phyloP scores from a whole-genome alignment of 2,797 vertebrate species.

The Catamblyrhynchus diadema region DNA sequence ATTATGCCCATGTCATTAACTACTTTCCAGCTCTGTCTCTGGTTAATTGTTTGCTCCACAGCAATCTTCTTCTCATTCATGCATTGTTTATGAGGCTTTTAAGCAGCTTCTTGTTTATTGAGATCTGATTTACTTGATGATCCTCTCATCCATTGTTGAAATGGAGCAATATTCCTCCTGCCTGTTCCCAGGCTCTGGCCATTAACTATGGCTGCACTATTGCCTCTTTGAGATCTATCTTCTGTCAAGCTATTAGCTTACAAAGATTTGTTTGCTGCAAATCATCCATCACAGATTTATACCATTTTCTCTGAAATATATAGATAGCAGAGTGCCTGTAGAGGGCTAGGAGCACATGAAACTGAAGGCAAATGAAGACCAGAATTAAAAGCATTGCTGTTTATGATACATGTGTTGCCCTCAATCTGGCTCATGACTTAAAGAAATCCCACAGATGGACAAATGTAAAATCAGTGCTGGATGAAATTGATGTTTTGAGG shows the following conservation, averaged over 20 bases:
- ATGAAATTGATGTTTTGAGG: not conserved
- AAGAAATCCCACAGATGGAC: not conserved
- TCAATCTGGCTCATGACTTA: not conserved
- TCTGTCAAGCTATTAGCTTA: not conserved
- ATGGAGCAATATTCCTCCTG: not conserved
- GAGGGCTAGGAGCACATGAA: not conserved
- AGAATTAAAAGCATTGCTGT: not conserved
- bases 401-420: not conserved
- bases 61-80: slow-evolving; percentile 27
- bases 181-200: not conserved
- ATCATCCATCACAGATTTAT: not conserved
- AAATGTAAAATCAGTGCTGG: not conserved
- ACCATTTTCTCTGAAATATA: not conserved
- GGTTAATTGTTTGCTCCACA: not conserved
- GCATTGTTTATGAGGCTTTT: slow-evolving; percentile 44
- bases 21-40: not conserved
- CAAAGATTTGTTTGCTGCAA: not conserved
- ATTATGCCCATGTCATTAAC: not conserved
- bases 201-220: not conserved
- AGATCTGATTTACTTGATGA: not conserved
- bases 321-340: not conserved
- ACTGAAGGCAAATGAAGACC: not conserved
- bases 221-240: not conserved
- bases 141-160: not conserved
- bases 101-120: not conserved